phyloP scores from a whole-genome alignment of 2,888 invertebrate species.

The Mimumesa dahlbomi region DNA sequence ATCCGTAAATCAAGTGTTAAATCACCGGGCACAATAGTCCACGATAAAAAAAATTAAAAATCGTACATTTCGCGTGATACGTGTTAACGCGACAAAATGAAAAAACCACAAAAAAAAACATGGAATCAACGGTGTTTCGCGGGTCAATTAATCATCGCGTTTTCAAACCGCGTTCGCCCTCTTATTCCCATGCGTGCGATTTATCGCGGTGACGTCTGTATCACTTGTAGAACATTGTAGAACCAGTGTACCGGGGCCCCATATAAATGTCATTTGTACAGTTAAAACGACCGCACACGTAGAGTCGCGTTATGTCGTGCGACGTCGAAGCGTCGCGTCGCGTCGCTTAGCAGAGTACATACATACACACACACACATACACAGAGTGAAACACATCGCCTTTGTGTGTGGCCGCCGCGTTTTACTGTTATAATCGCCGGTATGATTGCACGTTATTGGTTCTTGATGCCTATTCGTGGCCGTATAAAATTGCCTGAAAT shows the following conservation, averaged over 20 bases:
- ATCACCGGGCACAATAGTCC: too few species aligned
- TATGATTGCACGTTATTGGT: constrained; percentile 33
- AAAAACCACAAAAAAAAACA: too few species aligned
- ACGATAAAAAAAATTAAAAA: too few species aligned
- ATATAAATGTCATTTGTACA: constrained; percentile 15
- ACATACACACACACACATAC: too few species aligned
- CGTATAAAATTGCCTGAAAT: constrained; percentile 36
- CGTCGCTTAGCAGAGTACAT: not conserved
- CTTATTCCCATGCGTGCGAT: constrained; percentile 9
- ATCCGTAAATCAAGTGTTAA: too few species aligned
- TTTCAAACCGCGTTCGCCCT: constrained; percentile 10
- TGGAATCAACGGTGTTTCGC: too few species aligned
- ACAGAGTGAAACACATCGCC: too few species aligned
- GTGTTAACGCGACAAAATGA: too few species aligned
- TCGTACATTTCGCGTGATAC: too few species aligned
- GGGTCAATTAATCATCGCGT: constrained; percentile 24
- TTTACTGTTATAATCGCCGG: constrained; percentile 27
- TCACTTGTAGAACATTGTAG: constrained; percentile 9
- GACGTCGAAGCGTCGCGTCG: not conserved
- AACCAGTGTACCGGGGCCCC: constrained; percentile 1
- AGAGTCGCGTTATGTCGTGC: not conserved
- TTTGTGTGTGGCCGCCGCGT: constrained; percentile 10
- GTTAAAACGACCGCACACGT: not conserved
- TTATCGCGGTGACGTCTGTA: constrained; percentile 31
- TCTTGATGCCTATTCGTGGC: constrained; percentile 30